Evolutionary conservation across 2,797 vertebrate species (phyloP).

Genomic region (Myripristis murdjan): DNA sequence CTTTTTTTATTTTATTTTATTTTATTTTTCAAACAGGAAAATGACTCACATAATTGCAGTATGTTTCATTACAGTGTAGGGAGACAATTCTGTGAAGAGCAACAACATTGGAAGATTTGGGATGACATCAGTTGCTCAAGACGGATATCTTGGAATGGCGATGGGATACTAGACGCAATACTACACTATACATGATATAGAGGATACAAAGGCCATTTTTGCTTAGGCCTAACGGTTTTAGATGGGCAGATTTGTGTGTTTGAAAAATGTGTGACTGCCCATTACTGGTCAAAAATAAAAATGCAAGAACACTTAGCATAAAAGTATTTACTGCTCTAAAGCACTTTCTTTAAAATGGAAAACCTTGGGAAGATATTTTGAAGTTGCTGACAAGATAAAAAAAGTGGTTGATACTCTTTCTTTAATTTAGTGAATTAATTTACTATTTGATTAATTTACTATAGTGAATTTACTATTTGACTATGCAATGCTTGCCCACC

Average conservation of each 20-base stretch:
- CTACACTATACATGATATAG: no score
- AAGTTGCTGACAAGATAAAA: background rate
- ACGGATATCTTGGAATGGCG: background rate
- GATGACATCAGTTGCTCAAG: background rate
- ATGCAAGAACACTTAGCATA: background rate
- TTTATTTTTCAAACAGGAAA: background rate
- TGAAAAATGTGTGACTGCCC: slow-evolving; percentile 19
- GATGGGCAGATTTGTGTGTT: no score
- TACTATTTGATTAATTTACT: no score
- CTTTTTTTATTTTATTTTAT: no score
- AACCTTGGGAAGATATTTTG: slow-evolving; percentile 3
- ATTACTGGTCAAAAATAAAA: slow-evolving; percentile 29
- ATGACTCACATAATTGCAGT: background rate
- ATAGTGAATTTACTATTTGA: background rate
- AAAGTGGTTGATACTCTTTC: background rate
- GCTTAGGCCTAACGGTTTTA: no score
- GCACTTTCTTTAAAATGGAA: background rate
- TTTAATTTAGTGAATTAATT: background rate
- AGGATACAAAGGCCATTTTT: no score
- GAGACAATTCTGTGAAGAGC: slow-evolving; percentile 17
- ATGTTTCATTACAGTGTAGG: slow-evolving; percentile 23
- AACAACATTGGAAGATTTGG: background rate
- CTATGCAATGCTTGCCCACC: no score
- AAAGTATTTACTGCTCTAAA: no score
- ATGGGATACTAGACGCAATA: no score